Percentiles rank a stretch among this genome's conserved stretches.
These are phyloP conservation scores for Sebastes diploproa DNA, from an alignment of 2,797 vertebrate genomes.

Conservation along the genomic window DNA sequence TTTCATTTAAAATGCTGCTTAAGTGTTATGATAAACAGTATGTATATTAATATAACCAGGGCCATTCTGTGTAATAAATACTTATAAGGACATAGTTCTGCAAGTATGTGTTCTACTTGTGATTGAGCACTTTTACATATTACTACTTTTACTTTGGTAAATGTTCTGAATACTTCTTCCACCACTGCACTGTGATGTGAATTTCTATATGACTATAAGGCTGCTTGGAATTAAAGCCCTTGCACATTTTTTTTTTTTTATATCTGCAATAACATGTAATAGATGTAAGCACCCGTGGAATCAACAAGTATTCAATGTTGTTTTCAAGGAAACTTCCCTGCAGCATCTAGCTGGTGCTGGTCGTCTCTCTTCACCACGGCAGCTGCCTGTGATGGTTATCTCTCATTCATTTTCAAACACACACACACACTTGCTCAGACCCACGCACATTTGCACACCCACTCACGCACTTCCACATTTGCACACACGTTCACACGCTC, in stretches of 20 bases:
- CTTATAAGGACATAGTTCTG: not conserved
- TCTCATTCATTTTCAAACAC: conserved; percentile 68
- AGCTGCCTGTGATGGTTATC: conserved; percentile 80
- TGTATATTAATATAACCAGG: not conserved
- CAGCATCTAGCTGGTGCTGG: conserved; percentile 68
- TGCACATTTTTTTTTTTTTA: not conserved
- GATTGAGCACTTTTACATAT: not conserved
- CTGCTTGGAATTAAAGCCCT: conserved; percentile 29
- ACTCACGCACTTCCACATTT: conserved; percentile 35
- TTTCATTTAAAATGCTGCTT: not conserved
- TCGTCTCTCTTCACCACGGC: conserved; percentile 74
- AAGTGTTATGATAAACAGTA: not conserved
- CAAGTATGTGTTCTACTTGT: not conserved
- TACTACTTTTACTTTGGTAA: not conserved
- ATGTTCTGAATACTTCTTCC: not conserved
- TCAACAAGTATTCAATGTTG: conserved; percentile 67
- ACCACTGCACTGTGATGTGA: not conserved
- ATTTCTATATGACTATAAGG: not conserved
- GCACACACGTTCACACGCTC: conserved; percentile 44
- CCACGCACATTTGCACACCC: conserved; percentile 30
- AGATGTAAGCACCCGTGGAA: conserved; percentile 47
- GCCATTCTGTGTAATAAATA: not conserved
- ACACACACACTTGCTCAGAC: conserved; percentile 24
- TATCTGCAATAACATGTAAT: conserved; percentile 26
- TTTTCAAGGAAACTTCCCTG: conserved; percentile 60